These are phyloP conservation scores for Neoscelio sp. DNA, from an alignment of 2,888 invertebrate genomes.

Conservation along the genomic window DNA sequence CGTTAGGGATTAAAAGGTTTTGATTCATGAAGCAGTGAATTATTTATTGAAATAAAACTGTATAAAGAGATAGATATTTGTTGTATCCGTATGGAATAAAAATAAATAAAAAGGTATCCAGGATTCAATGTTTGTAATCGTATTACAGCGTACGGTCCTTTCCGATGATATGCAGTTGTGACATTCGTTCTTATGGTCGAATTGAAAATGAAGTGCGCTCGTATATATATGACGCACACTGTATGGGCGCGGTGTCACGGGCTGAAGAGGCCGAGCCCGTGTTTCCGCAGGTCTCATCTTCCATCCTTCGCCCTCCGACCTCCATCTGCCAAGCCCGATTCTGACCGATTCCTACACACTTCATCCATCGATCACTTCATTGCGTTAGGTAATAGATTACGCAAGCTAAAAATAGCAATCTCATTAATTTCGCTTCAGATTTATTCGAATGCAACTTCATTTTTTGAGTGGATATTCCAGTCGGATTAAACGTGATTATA, in stretches of 20 bases:
- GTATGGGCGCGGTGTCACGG: constrained; percentile 82
- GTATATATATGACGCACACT: constrained; percentile 57
- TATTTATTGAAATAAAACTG: background rate
- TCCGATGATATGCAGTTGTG: constrained; percentile 37
- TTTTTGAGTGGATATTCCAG: no score
- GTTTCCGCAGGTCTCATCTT: constrained; percentile 79
- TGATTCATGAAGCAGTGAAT: background rate
- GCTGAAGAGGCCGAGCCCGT: constrained; percentile 80
- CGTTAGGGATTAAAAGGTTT: no score
- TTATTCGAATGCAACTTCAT: background rate
- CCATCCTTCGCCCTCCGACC: constrained; percentile 74
- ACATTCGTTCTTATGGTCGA: constrained; percentile 35
- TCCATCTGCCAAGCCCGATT: constrained; percentile 69
- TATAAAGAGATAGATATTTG: no score
- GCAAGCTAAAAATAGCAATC: constrained; percentile 53
- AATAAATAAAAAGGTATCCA: no score
- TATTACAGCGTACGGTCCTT: background rate
- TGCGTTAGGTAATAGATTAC: constrained; percentile 64
- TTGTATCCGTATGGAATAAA: no score
- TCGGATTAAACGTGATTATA: no score
- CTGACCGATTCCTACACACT: constrained; percentile 59
- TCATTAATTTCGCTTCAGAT: constrained; percentile 30
- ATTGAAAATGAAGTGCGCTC: constrained; percentile 47
- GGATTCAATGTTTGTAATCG: no score
- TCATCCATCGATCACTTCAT: constrained; percentile 55